Evolutionary conservation across 1,140 invertebrate genomes (phyloP).

Genomic region (Magallana angulata): DNA sequence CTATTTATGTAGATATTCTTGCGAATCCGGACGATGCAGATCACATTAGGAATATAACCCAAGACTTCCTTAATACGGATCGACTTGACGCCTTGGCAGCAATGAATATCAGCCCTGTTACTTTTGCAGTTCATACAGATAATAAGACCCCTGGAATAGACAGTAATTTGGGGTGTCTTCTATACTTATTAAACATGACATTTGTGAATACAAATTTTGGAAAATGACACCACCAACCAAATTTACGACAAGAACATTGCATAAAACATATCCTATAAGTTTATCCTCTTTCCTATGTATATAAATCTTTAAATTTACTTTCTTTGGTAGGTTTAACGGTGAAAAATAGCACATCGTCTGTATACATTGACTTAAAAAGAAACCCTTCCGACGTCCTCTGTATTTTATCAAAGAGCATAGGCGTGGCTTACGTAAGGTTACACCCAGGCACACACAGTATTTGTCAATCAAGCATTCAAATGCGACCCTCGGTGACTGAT

Average conservation of each 20-base stretch:
- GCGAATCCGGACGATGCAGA: conserved; percentile 1
- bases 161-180: background rate
- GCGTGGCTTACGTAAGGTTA: conserved; percentile 2
- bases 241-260: too few species aligned
- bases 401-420: background rate
- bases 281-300: too few species aligned
- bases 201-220: too few species aligned
- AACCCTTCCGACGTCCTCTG: conserved; percentile 7
- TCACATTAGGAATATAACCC: conserved; percentile 5
- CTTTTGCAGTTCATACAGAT: conserved; percentile 14
- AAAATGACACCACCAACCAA: too few species aligned
- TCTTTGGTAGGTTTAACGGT: conserved; percentile 12
- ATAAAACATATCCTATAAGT: too few species aligned
- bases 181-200: too few species aligned
- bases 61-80: conserved; percentile 3
- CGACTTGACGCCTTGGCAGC: background rate
- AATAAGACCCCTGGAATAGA: background rate
- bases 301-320: background rate
- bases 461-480: background rate
- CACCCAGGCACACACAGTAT: background rate
- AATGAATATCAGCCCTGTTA: background rate
- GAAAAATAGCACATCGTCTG: conserved; percentile 1
- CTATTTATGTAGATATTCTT: conserved; percentile 32
- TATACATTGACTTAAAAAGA: conserved; percentile 33
- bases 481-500: conserved; percentile 29